Base-by-base conservation (phyloP, 2,113 vertebrate genomes). In the Mixornis gularis region DNA sequence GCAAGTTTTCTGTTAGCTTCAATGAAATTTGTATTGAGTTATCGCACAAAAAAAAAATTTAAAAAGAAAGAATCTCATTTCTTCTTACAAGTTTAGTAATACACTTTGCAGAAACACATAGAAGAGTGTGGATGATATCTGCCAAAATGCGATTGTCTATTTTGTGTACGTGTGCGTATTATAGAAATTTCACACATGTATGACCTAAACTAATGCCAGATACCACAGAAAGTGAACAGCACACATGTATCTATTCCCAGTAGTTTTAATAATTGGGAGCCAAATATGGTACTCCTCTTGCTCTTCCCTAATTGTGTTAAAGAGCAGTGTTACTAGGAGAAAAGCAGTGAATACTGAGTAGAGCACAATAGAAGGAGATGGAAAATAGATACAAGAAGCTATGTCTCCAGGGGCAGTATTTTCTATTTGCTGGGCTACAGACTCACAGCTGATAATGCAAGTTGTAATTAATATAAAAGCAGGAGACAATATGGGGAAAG, bases 381-480 rank as follows among this genome's bases (percentile, higher is more conserved):
- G 98, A 98, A 98, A 98, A 98, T 98, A 98, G 98, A 99, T 98
- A 99, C 98, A 98, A 98, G 98, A 98, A 98, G 98, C 96, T 83
- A 71, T 92, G 98, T 99, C 99, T 99, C 99, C 92, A 79, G 98
- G 98, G 99, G 97, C 97, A 97, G 97, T 97, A 98, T 98, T 98
- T 98, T 98, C 98, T 99, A 98, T 99, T 99, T 98, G 98, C 98
- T 97, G 98, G 98, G 98, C 98, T 98, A 98, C 98, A 98, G 98
- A 98, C 98, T 98, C 97, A 85, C 98, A 98, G 98, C 98, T 99
- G 98, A 99, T 99, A 99, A 99, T 99, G 98, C 98, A 98, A 98
- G 98, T 98, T 99, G 98, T 99, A 99, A 99, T 99, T 99, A 99
- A 99, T 99, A 99, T 99, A 99, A 99, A 99, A 99, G 98, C 98